Evolutionary conservation across 2,797 vertebrate species (phyloP), one percentile per base, ranked within the genome.

Genomic region (Amphiprion clarkii): DNA sequence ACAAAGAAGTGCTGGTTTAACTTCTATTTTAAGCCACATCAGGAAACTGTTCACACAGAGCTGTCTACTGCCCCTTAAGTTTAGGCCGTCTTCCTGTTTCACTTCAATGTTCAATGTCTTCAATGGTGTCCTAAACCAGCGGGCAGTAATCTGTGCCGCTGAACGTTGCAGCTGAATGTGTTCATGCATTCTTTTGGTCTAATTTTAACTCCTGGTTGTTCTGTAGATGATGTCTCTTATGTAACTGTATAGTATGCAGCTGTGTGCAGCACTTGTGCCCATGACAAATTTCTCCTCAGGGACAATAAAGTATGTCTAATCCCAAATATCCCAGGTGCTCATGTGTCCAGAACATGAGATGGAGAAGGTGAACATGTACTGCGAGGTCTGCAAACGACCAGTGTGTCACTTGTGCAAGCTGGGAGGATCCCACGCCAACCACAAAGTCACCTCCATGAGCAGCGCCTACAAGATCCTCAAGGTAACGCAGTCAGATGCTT

Each of bases 301-400:
- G 23, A 36, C 21, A 5, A 39, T 62, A 56, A 76, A 23, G 6
- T 36, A 14, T 67, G 16, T 52, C 9, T 57, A 33, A 10, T 67
- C n/a, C n/a, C 23, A 5, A 71, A 81, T 63, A 11, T 71, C 5
- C 4, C 67, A 99, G 98, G 94, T 99, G 83, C 94, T 99, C 79
- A 98, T 99, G 98, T 99, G 98, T 89, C 98, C 98, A 0, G 98
- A 99, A 85, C 98, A 99, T 1, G 98, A 99, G 93, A 96, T 97
- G 88, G 98, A 99, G 90, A 98, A 96, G 82, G 97, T 99, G 54
- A 99, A 98, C 90, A 99, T 99, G 98, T 99, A 99, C 93, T 99
- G 98, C 70, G 98, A 99, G 87, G 94, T 99, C 67, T 99, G 98
- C 89, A 94, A 93, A 68, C 95, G 98, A 57, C 98, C 97, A 0